Base-by-base conservation (phyloP, 2,888 invertebrate genomes). In the Lutraria lutraria region DNA sequence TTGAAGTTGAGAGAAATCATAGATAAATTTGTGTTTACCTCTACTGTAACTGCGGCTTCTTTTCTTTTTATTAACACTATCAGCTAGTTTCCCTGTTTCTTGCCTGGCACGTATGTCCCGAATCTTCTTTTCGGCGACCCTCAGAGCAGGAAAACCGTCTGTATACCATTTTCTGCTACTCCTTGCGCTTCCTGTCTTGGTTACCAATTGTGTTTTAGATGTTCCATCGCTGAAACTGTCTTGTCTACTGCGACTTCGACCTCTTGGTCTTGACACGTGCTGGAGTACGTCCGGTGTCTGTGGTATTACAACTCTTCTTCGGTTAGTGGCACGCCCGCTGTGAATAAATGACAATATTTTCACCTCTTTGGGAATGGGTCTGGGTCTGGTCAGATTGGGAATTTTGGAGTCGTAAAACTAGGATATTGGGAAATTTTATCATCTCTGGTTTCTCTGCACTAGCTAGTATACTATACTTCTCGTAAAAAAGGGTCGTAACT, bases 11-110 rank as follows among this genome's bases (percentile, higher is more conserved):
- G 2, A 56, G 13, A 15, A 56, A 56, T 19, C 1, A 16, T 56
- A 12, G 12, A 25, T 25, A 25, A 25, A 6, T 4, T 68, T 13
- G 6, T 25, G 12, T 3, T 68, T 84, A 90, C 90, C 90, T 81
- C 85, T 72, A n/a, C 83, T 86, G 63, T 87, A 88, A 79, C 90
- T 90, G 12, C 83, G 43, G 80, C 88, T 90, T 80, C 86, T 80
- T 79, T 85, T 56, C 53, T n/a, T 53, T 53, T 86, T 86, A 53
- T 83, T 83, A 76, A 68, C 80, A 16, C 31, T 31, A 6, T 76
- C 76, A 15, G 29, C 34, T 13, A 19, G 19, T 34, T 1, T 19
- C 4, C 34, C 8, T 19, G 29, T 13, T 34, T 90, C 86, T 25
- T 81, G 60, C 81, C 85, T 79, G 16, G 25, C 63, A 31, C 72